phyloP scores from a whole-genome alignment of 2,797 vertebrate species.

The Cossypha polioptera region DNA sequence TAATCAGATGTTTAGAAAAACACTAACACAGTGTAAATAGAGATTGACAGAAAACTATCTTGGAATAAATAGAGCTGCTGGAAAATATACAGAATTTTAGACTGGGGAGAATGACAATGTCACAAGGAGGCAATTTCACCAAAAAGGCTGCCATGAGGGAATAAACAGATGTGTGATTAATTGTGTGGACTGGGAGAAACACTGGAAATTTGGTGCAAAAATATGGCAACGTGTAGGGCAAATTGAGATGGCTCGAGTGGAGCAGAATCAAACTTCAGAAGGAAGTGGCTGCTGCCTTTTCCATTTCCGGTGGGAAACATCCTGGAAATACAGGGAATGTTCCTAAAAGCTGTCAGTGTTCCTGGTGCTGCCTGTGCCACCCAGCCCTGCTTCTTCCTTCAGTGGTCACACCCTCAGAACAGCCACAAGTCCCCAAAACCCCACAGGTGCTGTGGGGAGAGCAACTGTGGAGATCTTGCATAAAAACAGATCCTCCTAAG shows the following conservation, averaged over 20 bases:
- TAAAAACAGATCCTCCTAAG: neutral
- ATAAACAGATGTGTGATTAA: neutral
- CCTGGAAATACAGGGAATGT: neutral
- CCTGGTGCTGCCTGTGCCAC: neutral
- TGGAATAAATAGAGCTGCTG: neutral
- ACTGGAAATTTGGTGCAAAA: neutral
- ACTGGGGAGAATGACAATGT: neutral
- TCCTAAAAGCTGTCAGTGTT: neutral
- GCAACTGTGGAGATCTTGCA: neutral
- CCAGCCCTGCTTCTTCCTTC: neutral
- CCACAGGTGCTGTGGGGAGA: neutral
- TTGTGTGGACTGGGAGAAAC: neutral
- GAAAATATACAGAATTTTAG: neutral
- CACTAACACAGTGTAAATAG: neutral
- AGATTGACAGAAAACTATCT: slow-evolving; percentile 3
- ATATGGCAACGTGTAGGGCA: neutral
- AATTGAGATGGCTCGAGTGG: neutral
- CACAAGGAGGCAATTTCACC: neutral
- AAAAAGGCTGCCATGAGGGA: neutral
- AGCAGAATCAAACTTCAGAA: neutral
- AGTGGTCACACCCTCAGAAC: neutral
- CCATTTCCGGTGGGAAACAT: neutral
- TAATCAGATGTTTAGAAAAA: neutral
- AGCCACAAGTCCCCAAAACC: neutral
- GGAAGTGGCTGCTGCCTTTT: neutral